Percentiles rank a stretch among this genome's conserved stretches.
phyloP scores from a whole-genome alignment of 2,797 vertebrate genomes.

The Geotria australis region DNA sequence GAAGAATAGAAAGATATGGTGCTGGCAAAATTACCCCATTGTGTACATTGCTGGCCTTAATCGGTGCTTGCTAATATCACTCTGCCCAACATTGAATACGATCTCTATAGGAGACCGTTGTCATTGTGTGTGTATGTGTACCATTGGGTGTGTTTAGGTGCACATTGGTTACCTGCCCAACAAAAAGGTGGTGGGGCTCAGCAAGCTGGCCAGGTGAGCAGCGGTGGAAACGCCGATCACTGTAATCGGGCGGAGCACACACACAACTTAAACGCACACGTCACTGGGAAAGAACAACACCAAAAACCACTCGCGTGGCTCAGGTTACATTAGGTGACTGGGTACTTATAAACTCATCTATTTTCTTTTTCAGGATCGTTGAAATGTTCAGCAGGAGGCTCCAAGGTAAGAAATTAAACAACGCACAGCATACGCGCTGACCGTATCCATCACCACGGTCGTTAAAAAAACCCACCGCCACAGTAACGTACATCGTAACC shows the following conservation, averaged over 20 bases:
- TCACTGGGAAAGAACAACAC: too few species aligned
- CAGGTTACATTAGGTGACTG: too few species aligned
- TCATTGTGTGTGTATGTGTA: constrained; percentile 1
- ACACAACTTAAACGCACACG: too few species aligned
- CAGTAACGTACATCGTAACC: too few species aligned
- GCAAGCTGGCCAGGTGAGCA: constrained; percentile 73
- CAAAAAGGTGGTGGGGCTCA: constrained; percentile 87
- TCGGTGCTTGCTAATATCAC: background rate
- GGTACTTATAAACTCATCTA: too few species aligned
- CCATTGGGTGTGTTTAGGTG: constrained; percentile 23
- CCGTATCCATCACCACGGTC: too few species aligned
- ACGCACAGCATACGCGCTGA: too few species aligned
- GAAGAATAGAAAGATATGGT: background rate
- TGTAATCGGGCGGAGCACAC: background rate
- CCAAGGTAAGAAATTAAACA: constrained; percentile 28
- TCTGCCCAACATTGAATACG: background rate
- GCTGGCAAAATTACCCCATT: background rate
- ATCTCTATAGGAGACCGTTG: too few species aligned
- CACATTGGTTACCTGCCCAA: constrained; percentile 94
- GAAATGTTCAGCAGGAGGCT: constrained; percentile 88
- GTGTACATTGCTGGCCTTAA: background rate
- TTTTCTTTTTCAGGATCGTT: constrained; percentile 35
- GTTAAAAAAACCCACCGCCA: too few species aligned
- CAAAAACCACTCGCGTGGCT: too few species aligned
- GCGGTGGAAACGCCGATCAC: background rate